A percentile compares a stretch with the other conserved stretches of the same genome.
Evolutionary conservation across 1,140 invertebrate genomes (phyloP).

Genomic region (Euwallacea similis): DNA sequence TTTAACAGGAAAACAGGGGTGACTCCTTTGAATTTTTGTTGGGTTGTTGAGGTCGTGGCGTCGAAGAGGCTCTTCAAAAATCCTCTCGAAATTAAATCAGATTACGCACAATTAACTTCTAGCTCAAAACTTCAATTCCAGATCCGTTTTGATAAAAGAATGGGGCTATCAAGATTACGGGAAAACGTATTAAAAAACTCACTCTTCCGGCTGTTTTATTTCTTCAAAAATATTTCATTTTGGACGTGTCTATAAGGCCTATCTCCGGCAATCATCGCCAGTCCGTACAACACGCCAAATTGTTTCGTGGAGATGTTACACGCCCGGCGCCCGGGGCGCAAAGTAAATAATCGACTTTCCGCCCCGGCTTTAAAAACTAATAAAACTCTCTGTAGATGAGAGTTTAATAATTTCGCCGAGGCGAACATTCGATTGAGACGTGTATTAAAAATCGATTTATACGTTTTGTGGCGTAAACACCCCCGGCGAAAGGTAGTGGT

Average conservation of each 20-base stretch:
- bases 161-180: background rate
- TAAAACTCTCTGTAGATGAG: constrained; percentile 23
- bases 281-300: constrained; percentile 5
- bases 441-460: constrained; percentile 22
- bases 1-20: too few relatives aligned
- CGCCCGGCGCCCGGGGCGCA: background rate
- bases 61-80: too few relatives aligned
- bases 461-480: constrained; percentile 11
- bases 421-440: constrained; percentile 12
- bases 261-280: constrained; percentile 24
- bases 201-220: constrained; percentile 17
- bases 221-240: constrained; percentile 24
- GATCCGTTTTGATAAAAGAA: background rate
- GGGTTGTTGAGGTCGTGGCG: too few relatives aligned
- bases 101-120: too few relatives aligned
- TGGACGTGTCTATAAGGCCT: constrained; percentile 21
- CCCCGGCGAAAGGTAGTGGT: background rate
- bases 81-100: too few relatives aligned
- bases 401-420: constrained; percentile 10
- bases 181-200: constrained; percentile 2
- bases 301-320: constrained; percentile 21
- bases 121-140: too few relatives aligned
- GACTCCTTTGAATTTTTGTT: too few relatives aligned
- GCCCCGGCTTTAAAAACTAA: constrained; percentile 21
- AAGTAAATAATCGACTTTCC: constrained; percentile 22